A percentile compares a stretch with the other conserved stretches of the same genome.
These are phyloP conservation scores for Drosophila prolongata DNA, from an alignment of 2,888 invertebrate genomes.

Conservation along the genomic window DNA sequence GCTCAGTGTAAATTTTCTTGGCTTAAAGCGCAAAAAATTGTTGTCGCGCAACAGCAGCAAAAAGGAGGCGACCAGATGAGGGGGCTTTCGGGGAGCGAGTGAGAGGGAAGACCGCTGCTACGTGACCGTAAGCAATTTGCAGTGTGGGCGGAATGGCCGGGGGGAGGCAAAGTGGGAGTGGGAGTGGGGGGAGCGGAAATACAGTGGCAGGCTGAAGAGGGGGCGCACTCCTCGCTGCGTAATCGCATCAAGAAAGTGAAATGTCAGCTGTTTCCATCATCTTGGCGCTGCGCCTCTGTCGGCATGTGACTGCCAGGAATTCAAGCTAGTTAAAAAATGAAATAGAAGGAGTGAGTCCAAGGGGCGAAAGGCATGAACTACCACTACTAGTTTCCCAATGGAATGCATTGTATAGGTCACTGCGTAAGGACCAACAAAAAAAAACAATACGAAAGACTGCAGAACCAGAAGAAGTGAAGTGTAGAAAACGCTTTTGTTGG, in stretches of 20 bases:
- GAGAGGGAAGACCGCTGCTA: slow-evolving; percentile 37
- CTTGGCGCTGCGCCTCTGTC: slow-evolving; percentile 23
- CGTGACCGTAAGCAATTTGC: slow-evolving; percentile 68
- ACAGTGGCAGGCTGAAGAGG: slow-evolving; percentile 1
- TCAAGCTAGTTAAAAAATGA: slow-evolving; percentile 65
- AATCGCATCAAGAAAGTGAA: slow-evolving; percentile 71
- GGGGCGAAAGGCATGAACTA: slow-evolving; percentile 13
- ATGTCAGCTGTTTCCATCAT: slow-evolving; percentile 72
- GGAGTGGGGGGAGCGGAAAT: slow-evolving; percentile 1
- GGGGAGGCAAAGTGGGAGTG: slow-evolving; percentile 6
- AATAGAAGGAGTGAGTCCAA: background rate
- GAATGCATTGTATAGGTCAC: slow-evolving; percentile 63
- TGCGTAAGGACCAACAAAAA: slow-evolving; percentile 38
- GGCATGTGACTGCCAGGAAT: slow-evolving; percentile 56
- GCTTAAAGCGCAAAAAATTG: slow-evolving; percentile 54
- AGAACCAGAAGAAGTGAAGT: slow-evolving; percentile 12
- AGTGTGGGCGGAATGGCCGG: slow-evolving; percentile 37
- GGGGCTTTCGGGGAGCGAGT: background rate
- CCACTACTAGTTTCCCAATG: slow-evolving; percentile 46
- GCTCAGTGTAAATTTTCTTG: slow-evolving; percentile 26
- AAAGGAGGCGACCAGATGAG: slow-evolving; percentile 10
- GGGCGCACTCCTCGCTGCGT: slow-evolving; percentile 53
- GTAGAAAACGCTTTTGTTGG: slow-evolving; percentile 47
- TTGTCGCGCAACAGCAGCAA: slow-evolving; percentile 53
- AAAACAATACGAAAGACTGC: slow-evolving; percentile 18